Conservation (phyloP, 2,113 vertebrate species). For the Trogon surrucura region DNA sequence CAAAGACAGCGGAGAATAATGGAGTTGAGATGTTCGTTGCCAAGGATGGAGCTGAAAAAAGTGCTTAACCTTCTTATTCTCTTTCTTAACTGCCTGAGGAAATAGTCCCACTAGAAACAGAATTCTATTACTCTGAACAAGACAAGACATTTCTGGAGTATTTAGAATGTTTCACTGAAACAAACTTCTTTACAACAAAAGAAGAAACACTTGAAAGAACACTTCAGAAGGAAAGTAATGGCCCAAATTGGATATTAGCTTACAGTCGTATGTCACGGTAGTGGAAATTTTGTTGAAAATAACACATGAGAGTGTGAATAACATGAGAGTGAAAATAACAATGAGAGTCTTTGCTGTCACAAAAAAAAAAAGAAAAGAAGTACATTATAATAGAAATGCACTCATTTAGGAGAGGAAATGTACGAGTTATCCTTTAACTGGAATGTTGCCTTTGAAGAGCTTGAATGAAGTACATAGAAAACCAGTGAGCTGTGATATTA, state of each 20-base stretch:
- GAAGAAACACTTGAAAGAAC: background rate
- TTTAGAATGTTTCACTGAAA: background rate
- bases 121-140: background rate
- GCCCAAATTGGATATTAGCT: background rate
- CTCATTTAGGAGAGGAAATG: constrained; percentile 60
- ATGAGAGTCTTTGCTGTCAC: background rate
- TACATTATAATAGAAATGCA: constrained; percentile 36
- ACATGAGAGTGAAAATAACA: too few species aligned
- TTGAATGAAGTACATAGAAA: constrained; percentile 48
- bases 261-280: background rate
- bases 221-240: background rate
- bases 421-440: constrained; percentile 74
- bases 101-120: background rate
- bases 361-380: background rate
- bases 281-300: background rate
- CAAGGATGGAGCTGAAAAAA: background rate
- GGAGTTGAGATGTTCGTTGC: background rate
- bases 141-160: background rate
- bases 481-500: constrained; percentile 51
- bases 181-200: background rate
- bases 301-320: too few species aligned
- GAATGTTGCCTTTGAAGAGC: constrained; percentile 34
- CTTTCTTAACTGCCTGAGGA: background rate
- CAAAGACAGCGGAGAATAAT: background rate
- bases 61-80: background rate